A percentile compares a stretch with the other conserved stretches of the same genome.
Conservation (phyloP, 1,140 invertebrate species). For the Ceratitis capitata region DNA sequence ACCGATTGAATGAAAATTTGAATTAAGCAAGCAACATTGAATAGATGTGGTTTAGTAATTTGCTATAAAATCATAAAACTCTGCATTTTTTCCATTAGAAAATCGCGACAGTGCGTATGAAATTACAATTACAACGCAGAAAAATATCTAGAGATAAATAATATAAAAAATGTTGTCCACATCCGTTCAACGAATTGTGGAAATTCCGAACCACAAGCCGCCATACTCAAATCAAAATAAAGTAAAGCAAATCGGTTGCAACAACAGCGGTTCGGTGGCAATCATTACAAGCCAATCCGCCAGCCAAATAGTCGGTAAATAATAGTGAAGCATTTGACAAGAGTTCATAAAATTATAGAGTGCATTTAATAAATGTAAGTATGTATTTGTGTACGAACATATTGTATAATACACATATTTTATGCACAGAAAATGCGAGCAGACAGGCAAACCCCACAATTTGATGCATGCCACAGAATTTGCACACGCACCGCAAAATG, state of each 20-base stretch:
- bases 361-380: neutral
- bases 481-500: neutral
- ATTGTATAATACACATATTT: too few relatives aligned
- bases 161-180: neutral
- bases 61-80: slow-evolving; percentile 9
- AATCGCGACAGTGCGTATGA: neutral
- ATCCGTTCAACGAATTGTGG: neutral
- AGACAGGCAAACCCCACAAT: slow-evolving; percentile 21
- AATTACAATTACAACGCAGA: neutral
- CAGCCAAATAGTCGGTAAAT: neutral
- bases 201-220: neutral
- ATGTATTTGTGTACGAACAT: neutral
- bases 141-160: neutral
- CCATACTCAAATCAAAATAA: neutral
- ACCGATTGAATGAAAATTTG: neutral
- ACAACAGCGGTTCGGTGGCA: neutral
- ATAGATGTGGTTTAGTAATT: neutral
- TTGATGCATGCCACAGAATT: neutral
- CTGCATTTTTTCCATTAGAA: slow-evolving; percentile 17
- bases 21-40: slow-evolving; percentile 26
- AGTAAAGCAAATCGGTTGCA: neutral
- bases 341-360: neutral
- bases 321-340: neutral
- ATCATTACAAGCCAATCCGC: neutral
- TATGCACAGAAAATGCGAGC: neutral